Evolutionary conservation across 2,888 invertebrate species (phyloP), one percentile per base, ranked within the genome.

Genomic region (Parnassius apollo): DNA sequence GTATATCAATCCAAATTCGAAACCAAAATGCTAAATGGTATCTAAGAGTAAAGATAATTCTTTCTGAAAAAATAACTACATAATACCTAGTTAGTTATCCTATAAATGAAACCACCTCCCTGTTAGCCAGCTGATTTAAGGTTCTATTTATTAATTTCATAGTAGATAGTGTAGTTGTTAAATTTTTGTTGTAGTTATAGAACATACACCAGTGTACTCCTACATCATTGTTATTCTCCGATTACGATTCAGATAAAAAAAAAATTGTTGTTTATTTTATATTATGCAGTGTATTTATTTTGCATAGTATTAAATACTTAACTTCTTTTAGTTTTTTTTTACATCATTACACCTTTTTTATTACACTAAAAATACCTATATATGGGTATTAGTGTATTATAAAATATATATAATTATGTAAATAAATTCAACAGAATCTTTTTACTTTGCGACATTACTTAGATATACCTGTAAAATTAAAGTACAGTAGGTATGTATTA

Each of bases 91-190:
- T 35, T 35, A 35, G 7, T 3, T 35, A 35, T 35, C 35, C 35
- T 35, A 35, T 35, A 35, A 35, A 35, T 7, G 35, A 4, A 4
- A 35, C 35, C 35, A 4, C 4, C 35, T 35, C 35, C 35, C 35
- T 7, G 7, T 35, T 35, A 35, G 7, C 35, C 7, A 35, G 35
- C 35, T 35, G 4, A 35, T 35, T 35, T 35, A 35, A 35, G 35
- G 49, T 48, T 46, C 2, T 55, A 61, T 55, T 55, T 61, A 61
- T 61, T 61, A 25, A 55, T 22, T 61, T 51, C 25, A 51, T 44
- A 35, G 18, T 42, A 53, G 53, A 22, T 42, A 42, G 52, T 52
- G 56, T 61, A 61, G 51, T 51, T 46, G 51, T 61, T 51, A 51
- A 22, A 22, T 51, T 42, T 57, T 42, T 54, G 51, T 62, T 57